phyloP scores from a whole-genome alignment of 2,888 invertebrate genomes.

The Agrilus mali region DNA sequence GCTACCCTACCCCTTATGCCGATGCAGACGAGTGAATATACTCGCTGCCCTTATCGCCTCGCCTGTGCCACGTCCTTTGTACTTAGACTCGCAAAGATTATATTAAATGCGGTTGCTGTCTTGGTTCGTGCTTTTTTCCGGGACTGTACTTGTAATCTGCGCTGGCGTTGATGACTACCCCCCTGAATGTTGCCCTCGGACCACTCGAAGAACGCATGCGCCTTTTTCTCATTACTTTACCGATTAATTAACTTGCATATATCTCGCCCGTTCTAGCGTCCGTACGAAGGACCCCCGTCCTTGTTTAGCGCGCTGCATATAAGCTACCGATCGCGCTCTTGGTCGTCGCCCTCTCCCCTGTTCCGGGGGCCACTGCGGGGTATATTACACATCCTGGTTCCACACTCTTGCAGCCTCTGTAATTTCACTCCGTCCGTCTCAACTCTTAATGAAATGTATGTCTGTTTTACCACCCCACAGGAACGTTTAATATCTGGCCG shows the following conservation, averaged over 20 bases:
- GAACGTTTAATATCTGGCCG: slow-evolving; percentile 22
- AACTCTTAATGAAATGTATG: slow-evolving; percentile 36
- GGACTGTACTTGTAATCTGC: slow-evolving; percentile 42
- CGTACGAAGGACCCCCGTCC: slow-evolving; percentile 27
- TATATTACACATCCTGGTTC: slow-evolving; percentile 21
- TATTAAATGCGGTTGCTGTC: slow-evolving; percentile 16
- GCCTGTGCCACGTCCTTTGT: slow-evolving; percentile 6
- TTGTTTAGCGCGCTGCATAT: slow-evolving; percentile 15
- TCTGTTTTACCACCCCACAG: slow-evolving; percentile 24
- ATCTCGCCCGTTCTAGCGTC: slow-evolving; percentile 33
- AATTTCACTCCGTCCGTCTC: slow-evolving; percentile 39
- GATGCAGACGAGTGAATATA: neutral
- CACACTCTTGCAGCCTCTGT: slow-evolving; percentile 32
- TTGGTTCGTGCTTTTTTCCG: slow-evolving; percentile 32
- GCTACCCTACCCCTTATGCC: slow-evolving; percentile 8
- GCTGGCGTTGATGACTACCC: slow-evolving; percentile 51
- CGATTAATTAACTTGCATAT: slow-evolving; percentile 41
- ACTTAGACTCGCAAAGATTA: slow-evolving; percentile 14
- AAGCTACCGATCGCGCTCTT: too few species aligned
- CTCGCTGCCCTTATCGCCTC: slow-evolving; percentile 5
- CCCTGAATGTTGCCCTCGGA: slow-evolving; percentile 29
- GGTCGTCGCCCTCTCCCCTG: slow-evolving; percentile 16
- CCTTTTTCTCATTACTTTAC: slow-evolving; percentile 37
- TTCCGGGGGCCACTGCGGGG: slow-evolving; percentile 14
- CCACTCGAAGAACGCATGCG: slow-evolving; percentile 29